Conservation (phyloP, 2,888 invertebrate species). For the Torymus texanus region DNA sequence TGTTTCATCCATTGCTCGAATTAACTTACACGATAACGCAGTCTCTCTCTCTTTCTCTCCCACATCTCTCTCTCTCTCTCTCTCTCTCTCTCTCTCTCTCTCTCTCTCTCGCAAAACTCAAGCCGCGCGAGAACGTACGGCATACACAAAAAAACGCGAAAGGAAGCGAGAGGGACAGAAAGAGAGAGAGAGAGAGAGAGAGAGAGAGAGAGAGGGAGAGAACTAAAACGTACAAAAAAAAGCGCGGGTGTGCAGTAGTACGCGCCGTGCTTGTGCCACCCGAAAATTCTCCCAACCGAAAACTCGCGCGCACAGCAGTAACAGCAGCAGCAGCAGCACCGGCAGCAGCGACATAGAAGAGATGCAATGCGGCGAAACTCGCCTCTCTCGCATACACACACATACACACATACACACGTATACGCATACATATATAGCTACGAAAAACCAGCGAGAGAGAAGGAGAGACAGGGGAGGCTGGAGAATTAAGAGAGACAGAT, state of each 20-base stretch:
- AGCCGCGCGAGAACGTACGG: no score
- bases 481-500: conserved; percentile 46
- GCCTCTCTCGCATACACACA: neutral
- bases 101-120: no score
- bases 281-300: conserved; percentile 52
- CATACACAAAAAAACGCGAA: neutral
- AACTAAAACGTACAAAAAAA: conserved; percentile 5
- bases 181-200: conserved; percentile 3
- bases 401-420: no score
- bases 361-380: conserved; percentile 52
- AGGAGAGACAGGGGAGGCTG: conserved; percentile 37
- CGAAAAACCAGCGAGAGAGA: conserved; percentile 36
- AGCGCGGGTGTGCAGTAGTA: neutral
- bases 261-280: neutral
- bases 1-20: conserved; percentile 48
- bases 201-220: conserved; percentile 1
- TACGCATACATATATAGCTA: neutral
- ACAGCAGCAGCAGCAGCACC: conserved; percentile 22
- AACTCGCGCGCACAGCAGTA: conserved; percentile 20
- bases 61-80: no score
- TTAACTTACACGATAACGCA: conserved; percentile 51
- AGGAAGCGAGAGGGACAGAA: neutral
- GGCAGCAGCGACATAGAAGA: conserved; percentile 28
- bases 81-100: no score
- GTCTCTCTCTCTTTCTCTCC: neutral